These are phyloP conservation scores for Bibio marci DNA, from an alignment of 2,888 invertebrate genomes.

Conservation along the genomic window DNA sequence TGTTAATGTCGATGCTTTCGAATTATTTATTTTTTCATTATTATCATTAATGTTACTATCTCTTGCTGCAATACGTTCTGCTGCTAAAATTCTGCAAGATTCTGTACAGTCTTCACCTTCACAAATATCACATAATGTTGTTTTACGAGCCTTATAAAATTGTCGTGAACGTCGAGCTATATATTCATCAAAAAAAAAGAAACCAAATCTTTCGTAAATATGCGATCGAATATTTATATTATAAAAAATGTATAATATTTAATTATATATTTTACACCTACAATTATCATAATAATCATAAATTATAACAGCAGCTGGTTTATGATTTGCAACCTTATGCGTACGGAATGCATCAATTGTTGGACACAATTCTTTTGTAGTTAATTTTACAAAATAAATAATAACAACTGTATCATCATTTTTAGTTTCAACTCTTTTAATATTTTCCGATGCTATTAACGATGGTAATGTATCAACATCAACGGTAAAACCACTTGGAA, in stretches of 20 bases:
- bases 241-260: too few relatives aligned
- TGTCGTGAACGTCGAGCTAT: constrained; percentile 39
- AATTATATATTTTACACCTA: constrained; percentile 36
- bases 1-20: too few relatives aligned
- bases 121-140: constrained; percentile 70
- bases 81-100: constrained; percentile 5
- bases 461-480: constrained; percentile 56
- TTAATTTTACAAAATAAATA: constrained; percentile 55
- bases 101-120: constrained; percentile 40
- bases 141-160: constrained; percentile 49
- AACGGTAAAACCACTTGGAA: constrained; percentile 83
- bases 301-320: constrained; percentile 68
- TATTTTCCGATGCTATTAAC: constrained; percentile 30
- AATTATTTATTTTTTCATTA: too few relatives aligned
- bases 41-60: too few relatives aligned
- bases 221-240: too few relatives aligned
- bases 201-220: background rate
- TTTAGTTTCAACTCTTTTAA: constrained; percentile 45
- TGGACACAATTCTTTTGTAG: constrained; percentile 50
- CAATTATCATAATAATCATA: constrained; percentile 86
- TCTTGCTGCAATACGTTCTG: background rate
- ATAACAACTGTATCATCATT: constrained; percentile 43
- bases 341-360: constrained; percentile 70
- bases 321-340: constrained; percentile 70
- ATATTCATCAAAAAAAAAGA: background rate